Conservation (phyloP, 30 jellyfish, hydroid and myxozoan species). For the Cassiopea xamachana region DNA sequence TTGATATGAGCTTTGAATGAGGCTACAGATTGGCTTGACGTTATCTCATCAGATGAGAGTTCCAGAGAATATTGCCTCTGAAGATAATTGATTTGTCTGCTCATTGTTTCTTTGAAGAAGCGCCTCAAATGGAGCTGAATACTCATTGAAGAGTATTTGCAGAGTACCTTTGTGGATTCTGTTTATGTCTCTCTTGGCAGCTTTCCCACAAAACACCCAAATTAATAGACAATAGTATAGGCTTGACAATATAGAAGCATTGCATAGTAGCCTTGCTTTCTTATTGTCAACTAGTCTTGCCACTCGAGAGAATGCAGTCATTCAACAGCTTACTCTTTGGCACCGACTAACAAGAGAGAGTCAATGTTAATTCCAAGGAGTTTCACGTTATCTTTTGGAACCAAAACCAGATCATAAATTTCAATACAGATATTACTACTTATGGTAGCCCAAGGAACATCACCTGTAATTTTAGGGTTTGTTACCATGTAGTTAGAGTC, state of each 20-base stretch:
- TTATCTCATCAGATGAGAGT: background rate
- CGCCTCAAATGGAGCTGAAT: background rate
- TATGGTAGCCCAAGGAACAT: background rate
- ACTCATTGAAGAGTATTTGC: background rate
- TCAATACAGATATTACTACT: background rate
- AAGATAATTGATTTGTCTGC: background rate
- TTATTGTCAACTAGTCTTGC: background rate
- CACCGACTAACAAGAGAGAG: background rate
- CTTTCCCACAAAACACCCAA: background rate
- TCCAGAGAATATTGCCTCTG: background rate
- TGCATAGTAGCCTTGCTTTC: background rate
- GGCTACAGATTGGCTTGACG: background rate
- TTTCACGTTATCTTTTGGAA: background rate
- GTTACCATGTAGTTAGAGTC: background rate
- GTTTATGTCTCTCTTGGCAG: background rate
- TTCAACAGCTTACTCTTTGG: background rate
- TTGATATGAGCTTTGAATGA: background rate
- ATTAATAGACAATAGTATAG: background rate
- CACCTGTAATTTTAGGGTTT: background rate
- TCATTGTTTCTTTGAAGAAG: background rate
- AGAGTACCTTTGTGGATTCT: background rate
- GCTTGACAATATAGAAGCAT: background rate
- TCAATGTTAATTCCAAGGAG: background rate
- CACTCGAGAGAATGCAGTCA: background rate
- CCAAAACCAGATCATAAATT: background rate